Evolutionary conservation across 2,888 invertebrate species (phyloP).

Genomic region (Tetranychus truncatus): DNA sequence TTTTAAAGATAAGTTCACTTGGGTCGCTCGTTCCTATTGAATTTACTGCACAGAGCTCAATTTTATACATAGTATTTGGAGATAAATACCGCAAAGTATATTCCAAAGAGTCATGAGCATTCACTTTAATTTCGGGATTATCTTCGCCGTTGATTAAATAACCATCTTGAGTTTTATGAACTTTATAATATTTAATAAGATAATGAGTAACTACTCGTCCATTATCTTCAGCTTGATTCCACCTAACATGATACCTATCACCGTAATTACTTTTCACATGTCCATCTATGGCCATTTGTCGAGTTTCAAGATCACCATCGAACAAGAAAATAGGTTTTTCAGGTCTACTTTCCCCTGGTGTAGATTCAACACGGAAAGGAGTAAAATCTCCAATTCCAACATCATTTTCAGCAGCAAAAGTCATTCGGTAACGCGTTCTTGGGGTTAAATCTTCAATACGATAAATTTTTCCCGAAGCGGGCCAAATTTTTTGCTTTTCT

Average conservation of each 20-base stretch:
- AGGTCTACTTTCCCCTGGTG: conserved; percentile 43
- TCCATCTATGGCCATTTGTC: not conserved
- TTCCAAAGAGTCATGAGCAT: not conserved
- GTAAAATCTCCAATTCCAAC: conserved; percentile 62
- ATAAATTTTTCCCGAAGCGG: conserved; percentile 40
- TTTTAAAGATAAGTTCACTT: conserved; percentile 58
- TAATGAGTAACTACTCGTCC: conserved; percentile 71
- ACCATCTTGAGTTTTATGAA: conserved; percentile 30
- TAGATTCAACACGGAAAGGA: conserved; percentile 44
- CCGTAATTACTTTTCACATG: not conserved
- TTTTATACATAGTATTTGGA: conserved; percentile 62
- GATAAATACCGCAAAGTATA: conserved; percentile 35
- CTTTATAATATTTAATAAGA: conserved; percentile 58
- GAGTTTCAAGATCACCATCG: conserved; percentile 37
- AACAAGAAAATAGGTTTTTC: not conserved
- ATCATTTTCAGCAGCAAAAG: conserved; percentile 63
- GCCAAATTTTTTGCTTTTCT: conserved; percentile 13
- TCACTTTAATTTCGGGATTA: not conserved
- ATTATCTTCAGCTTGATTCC: conserved; percentile 42
- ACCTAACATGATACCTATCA: not conserved
- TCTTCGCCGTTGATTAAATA: not conserved
- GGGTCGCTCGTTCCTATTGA: conserved; percentile 61
- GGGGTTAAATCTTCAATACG: conserved; percentile 58
- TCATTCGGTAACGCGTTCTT: conserved; percentile 55
- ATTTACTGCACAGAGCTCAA: conserved; percentile 68